Evolutionary conservation across 2,888 invertebrate genomes (phyloP).

Genomic region (Dryadula phaetusa): DNA sequence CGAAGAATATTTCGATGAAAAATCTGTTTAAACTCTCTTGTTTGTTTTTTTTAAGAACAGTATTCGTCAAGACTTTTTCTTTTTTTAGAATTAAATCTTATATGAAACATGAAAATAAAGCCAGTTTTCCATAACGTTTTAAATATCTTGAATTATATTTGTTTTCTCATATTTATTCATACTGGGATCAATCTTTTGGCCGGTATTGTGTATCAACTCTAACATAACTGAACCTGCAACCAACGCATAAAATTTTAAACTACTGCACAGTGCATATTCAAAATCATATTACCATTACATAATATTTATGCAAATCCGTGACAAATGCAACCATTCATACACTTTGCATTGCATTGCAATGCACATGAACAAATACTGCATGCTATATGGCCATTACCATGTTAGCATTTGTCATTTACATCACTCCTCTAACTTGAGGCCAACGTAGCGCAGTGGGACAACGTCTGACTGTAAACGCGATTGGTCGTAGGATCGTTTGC

Average conservation of each 20-base stretch:
- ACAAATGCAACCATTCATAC: constrained; percentile 17
- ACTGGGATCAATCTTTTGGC: too few relatives aligned
- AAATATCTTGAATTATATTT: too few relatives aligned
- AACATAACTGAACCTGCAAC: not conserved
- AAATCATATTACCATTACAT: not conserved
- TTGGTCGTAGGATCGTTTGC: too few relatives aligned
- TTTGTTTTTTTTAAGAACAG: too few relatives aligned
- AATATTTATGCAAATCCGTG: constrained; percentile 22
- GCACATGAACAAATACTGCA: constrained; percentile 5
- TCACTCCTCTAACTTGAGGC: not conserved
- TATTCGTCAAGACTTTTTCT: too few relatives aligned
- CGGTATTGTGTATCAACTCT: too few relatives aligned
- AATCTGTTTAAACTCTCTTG: too few relatives aligned
- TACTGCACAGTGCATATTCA: not conserved
- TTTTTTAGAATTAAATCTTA: too few relatives aligned
- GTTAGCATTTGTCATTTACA: constrained; percentile 2
- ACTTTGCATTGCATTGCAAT: not conserved
- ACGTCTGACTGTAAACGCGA: not conserved
- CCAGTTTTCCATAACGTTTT: too few relatives aligned
- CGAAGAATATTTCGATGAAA: too few relatives aligned
- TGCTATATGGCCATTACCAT: constrained; percentile 4
- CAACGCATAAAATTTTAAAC: not conserved
- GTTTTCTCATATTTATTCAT: too few relatives aligned
- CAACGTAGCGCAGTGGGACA: not conserved
- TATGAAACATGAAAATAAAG: too few relatives aligned